phyloP scores from a whole-genome alignment of 1,140 invertebrate species.

The Drosophila setifemur region DNA sequence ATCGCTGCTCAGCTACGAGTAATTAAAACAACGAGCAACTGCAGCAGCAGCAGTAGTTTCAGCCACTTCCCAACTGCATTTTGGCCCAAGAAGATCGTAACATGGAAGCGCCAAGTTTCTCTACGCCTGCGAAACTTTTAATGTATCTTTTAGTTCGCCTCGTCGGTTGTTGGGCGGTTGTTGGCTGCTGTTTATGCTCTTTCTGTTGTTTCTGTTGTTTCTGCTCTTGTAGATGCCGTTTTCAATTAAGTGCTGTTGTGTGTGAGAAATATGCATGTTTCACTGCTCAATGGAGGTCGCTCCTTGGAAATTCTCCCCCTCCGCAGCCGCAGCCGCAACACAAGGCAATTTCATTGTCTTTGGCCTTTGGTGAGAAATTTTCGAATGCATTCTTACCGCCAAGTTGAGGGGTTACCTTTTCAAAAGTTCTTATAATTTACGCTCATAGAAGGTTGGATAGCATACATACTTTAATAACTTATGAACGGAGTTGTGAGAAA shows the following conservation, averaged over 20 bases:
- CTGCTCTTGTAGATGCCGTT: constrained; percentile 35
- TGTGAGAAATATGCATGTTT: constrained; percentile 53
- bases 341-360: constrained; percentile 38
- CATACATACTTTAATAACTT: constrained; percentile 19
- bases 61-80: constrained; percentile 30
- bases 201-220: constrained; percentile 15
- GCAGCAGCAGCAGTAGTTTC: constrained; percentile 7
- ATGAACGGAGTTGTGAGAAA: constrained; percentile 11
- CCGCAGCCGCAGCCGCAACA: background rate
- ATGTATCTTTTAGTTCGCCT: constrained; percentile 47
- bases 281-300: constrained; percentile 47
- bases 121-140: constrained; percentile 53
- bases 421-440: constrained; percentile 37
- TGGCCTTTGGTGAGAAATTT: constrained; percentile 20
- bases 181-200: background rate
- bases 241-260: constrained; percentile 50
- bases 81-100: constrained; percentile 52
- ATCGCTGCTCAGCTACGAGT: constrained; percentile 25
- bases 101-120: constrained; percentile 63
- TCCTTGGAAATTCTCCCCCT: constrained; percentile 26
- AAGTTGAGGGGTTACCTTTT: constrained; percentile 11
- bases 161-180: background rate
- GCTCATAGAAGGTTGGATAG: constrained; percentile 1
- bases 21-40: constrained; percentile 51
- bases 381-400: constrained; percentile 26